Evolutionary conservation across 2,888 invertebrate genomes (phyloP), one percentile per base, ranked within the genome.

Genomic region (Dasysyrphus albostriatus): DNA sequence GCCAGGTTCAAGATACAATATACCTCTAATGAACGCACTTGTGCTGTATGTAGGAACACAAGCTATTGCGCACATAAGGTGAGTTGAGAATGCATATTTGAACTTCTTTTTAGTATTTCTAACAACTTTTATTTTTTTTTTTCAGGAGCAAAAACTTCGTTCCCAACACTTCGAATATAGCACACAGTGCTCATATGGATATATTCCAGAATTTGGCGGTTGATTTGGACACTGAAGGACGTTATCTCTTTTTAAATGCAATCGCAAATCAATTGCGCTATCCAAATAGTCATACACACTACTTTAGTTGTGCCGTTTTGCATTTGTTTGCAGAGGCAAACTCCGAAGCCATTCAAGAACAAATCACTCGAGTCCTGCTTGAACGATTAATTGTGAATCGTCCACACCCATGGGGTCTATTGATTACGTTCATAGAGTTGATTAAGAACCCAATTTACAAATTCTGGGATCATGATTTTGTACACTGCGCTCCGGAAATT

Each of bases 221-320:
- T 0, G 98, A 99, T 93, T 95, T 99, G 88, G 99, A 99, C 92
- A 98, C 97, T 12, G 99, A 99, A 94, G 99, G 99, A 92, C 93
- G 94, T 61, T 99, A 99, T 93, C 93, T 99, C 90, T 99, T 99
- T 93, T 94, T 99, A 91, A 99, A 99, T 92, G 98, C 99, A 2
- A 98, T 99, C 89, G 99, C 99, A 65, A 99, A 99, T 93, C 99
- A 99, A 92, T 94, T 99, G 90, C 95, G 99, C 32, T 99, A 99
- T 93, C 99, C 99, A 12, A 99, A 99, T 93, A 99, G 98, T 91
- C 99, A 99, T 93, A 99, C 99, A 24, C 99, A 99, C 94, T 99
- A 99, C 94, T 99, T 99, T 94, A 99, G 99, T 91, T 99, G 99
- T 92, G 98, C 98, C 47, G 95, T 99, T 70, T 94, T 99, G 88